Evolutionary conservation across 2,797 vertebrate species (phyloP), one percentile per base, ranked within the genome.

Genomic region (Paratrypauchen microcephalus): DNA sequence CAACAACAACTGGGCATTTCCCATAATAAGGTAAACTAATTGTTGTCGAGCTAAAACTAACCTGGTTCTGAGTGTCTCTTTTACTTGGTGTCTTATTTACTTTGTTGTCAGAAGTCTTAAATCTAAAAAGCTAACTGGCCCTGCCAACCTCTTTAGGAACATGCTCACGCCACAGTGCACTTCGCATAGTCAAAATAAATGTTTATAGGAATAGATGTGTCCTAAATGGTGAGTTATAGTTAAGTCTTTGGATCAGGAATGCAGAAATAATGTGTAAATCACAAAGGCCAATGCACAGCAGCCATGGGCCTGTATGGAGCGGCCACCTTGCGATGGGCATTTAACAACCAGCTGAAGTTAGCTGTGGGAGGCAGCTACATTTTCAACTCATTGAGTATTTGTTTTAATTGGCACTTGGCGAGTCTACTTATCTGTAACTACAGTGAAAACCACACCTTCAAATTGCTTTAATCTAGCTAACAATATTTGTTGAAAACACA

Each of bases 311-410:
- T 83, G 11, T 76, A 62, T 78, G 84, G 72, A 87, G 85, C 87
- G 86, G 86, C 86, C 80, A 77, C 86, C 83, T 86, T 83, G 80
- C 82, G 56, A 77, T 88, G 86, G 90, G 72, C 82, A 92, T 92
- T 92, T 92, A 92, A 57, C 24, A 92, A 91, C 66, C 82, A 87
- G 75, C 71, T 79, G 71, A 81, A 83, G 84, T 87, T 83, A 80
- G 88, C 82, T 72, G 55, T 24, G 57, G 36, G 65, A 15, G 12
- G 61, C 77, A 84, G 83, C 65, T 77, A 54, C 8, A 54, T 21
- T 23, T 54, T 54, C 56, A 48, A 59, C 54, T 18, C 62, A 30
- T 41, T 66, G 66, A 56, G 1, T 19, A 13, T 57, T 15, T 61
- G 64, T 23, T 39, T 71, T 9, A 13, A 19, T 1, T 16, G 13